A percentile compares a stretch with the other conserved stretches of the same genome.
These are phyloP conservation scores for Cardiocondyla obscurior DNA, from an alignment of 1,140 invertebrate genomes.

Conservation along the genomic window DNA sequence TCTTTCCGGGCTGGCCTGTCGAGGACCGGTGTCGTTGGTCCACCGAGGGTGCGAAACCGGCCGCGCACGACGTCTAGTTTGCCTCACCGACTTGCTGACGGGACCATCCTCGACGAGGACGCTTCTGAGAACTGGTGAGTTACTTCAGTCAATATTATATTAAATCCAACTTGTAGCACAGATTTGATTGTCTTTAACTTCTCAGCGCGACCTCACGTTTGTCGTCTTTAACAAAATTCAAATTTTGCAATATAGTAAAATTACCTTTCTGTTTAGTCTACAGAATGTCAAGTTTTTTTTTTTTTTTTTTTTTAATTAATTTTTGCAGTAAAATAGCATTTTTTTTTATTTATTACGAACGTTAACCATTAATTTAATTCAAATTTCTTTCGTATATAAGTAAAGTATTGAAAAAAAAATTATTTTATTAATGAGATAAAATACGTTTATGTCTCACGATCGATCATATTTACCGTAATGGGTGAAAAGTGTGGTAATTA, in stretches of 20 bases:
- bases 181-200: background rate
- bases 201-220: too few relatives aligned
- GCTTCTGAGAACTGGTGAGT: constrained; percentile 85
- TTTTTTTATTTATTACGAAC: background rate
- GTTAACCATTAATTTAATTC: background rate
- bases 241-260: background rate
- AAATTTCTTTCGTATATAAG: background rate
- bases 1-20: constrained; percentile 85
- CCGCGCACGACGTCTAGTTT: constrained; percentile 78
- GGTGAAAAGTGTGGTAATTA: background rate
- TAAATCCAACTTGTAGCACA: background rate
- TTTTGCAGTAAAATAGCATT: background rate
- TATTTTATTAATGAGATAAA: background rate
- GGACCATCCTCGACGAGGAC: constrained; percentile 84
- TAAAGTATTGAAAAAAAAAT: background rate
- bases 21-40: constrained; percentile 81
- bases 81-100: constrained; percentile 79
- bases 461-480: constrained; percentile 9
- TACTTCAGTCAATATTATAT: constrained; percentile 6
- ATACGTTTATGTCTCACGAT: background rate
- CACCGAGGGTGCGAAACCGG: constrained; percentile 77
- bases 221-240: too few relatives aligned
- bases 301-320: background rate
- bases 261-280: background rate
- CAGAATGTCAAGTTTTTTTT: background rate